These are phyloP conservation scores for Rhagoletis zephyria DNA, from an alignment of 1,140 invertebrate genomes.

Conservation along the genomic window DNA sequence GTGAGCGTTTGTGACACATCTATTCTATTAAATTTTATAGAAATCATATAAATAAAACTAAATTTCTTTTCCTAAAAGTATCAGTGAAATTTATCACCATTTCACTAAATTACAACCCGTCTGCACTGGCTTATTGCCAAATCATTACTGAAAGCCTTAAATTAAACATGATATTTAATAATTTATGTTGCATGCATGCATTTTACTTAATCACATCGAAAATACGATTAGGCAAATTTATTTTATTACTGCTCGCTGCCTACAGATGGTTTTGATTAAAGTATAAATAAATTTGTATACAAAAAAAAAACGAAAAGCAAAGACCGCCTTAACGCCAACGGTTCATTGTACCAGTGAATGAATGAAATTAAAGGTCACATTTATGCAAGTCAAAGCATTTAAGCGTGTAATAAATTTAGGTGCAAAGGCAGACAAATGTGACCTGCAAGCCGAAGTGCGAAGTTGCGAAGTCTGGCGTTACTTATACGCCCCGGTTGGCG, in stretches of 20 bases:
- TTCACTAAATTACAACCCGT: not conserved
- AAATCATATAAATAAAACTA: too few species aligned
- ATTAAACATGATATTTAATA: not conserved
- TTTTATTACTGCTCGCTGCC: not conserved
- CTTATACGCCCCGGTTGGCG: not conserved
- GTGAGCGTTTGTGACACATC: not conserved
- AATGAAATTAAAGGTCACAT: conserved; percentile 8
- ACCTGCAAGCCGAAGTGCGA: not conserved
- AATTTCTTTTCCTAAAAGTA: too few species aligned
- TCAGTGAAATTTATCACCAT: not conserved
- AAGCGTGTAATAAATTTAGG: conserved; percentile 31
- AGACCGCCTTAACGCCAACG: not conserved
- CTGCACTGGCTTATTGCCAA: too few species aligned
- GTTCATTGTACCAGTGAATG: not conserved
- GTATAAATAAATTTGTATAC: not conserved
- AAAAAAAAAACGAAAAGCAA: not conserved
- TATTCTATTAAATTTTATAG: too few species aligned
- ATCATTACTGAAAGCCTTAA: not conserved
- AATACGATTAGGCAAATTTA: conserved; percentile 14
- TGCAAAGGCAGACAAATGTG: not conserved
- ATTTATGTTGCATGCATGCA: conserved; percentile 16
- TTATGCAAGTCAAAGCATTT: not conserved
- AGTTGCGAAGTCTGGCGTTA: not conserved
- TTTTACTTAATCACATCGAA: conserved; percentile 9
- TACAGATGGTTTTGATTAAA: not conserved